A percentile compares a stretch with the other conserved stretches of the same genome.
These are phyloP conservation scores for Wasmannia auropunctata DNA, from an alignment of 1,140 invertebrate genomes.

Conservation along the genomic window DNA sequence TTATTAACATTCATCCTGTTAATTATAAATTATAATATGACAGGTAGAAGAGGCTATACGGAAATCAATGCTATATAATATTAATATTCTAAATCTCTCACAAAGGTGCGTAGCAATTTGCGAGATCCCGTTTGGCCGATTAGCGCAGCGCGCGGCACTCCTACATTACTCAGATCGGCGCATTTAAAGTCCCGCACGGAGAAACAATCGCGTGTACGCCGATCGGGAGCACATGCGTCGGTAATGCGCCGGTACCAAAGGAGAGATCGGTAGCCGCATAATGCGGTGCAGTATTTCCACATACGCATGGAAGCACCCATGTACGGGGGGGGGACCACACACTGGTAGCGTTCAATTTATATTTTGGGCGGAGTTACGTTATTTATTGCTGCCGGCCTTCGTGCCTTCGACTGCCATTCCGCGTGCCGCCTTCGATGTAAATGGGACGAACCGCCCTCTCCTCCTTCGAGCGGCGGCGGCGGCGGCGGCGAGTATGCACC, in stretches of 20 bases:
- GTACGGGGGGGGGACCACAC: constrained; percentile 76
- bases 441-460: constrained; percentile 72
- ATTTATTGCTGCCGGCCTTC: constrained; percentile 78
- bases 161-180: constrained; percentile 24
- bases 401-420: constrained; percentile 78
- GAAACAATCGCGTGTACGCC: background rate
- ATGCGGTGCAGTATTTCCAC: constrained; percentile 14
- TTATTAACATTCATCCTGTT: background rate
- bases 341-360: constrained; percentile 82
- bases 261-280: constrained; percentile 43
- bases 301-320: constrained; percentile 42
- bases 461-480: constrained; percentile 36
- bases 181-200: constrained; percentile 37
- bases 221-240: background rate
- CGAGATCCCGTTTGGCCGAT: constrained; percentile 6
- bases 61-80: background rate
- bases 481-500: constrained; percentile 32
- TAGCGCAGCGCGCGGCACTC: background rate
- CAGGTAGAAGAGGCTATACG: background rate
- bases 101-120: background rate
- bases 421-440: constrained; percentile 75
- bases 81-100: background rate
- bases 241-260: constrained; percentile 41
- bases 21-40: constrained; percentile 8
- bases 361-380: constrained; percentile 82